Conservation (phyloP, 2,113 vertebrate genomes). For the Nyctereutes procyonoides region DNA sequence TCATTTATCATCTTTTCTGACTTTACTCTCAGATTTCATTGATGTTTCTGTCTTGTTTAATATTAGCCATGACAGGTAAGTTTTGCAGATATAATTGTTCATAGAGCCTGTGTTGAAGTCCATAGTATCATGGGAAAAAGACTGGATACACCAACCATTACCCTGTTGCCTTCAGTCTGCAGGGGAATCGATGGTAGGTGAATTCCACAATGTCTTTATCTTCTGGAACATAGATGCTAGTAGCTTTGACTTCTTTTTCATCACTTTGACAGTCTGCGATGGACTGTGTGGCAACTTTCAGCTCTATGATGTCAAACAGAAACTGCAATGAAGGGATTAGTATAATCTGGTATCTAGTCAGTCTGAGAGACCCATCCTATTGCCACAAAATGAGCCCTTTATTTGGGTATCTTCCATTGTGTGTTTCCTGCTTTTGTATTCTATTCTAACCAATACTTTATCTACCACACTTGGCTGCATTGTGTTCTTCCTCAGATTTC, state of each 20-base stretch:
- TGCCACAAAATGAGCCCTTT: background rate
- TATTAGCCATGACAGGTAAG: background rate
- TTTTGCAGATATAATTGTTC: background rate
- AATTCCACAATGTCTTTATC: background rate
- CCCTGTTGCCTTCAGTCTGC: background rate
- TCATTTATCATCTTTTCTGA: constrained; percentile 21
- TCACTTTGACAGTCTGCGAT: constrained; percentile 11
- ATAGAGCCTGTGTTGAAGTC: background rate
- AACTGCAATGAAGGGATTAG: background rate
- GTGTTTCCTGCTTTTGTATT: background rate
- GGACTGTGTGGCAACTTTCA: background rate
- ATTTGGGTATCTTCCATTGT: background rate
- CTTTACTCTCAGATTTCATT: background rate
- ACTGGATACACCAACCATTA: background rate
- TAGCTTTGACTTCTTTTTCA: constrained; percentile 1
- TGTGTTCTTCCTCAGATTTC: background rate
- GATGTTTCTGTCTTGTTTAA: background rate
- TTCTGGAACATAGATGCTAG: background rate
- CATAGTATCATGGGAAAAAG: background rate
- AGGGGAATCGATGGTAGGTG: background rate
- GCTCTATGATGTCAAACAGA: background rate
- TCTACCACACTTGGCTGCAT: background rate
- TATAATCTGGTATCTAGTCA: background rate
- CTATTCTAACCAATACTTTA: background rate
- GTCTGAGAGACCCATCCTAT: background rate